These are phyloP conservation scores for Callimorpha dominula DNA, from an alignment of 2,888 invertebrate species.

Conservation along the genomic window DNA sequence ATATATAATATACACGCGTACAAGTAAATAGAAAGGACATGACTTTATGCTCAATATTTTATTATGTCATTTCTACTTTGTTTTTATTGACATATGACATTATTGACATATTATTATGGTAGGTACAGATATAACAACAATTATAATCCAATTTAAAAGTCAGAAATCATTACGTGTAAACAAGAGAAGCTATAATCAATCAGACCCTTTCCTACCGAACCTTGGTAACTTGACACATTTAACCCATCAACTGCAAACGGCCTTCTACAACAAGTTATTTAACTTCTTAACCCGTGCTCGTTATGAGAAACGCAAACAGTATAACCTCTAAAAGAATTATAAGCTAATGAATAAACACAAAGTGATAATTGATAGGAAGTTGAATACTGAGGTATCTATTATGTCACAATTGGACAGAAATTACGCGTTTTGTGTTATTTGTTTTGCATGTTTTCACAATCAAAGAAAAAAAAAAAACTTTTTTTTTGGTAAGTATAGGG, in stretches of 20 bases:
- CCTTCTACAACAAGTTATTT: slow-evolving; percentile 20
- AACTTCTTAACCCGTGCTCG: slow-evolving; percentile 13
- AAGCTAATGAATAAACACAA: slow-evolving; percentile 18
- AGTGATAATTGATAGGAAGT: slow-evolving; percentile 19
- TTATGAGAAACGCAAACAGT: slow-evolving; percentile 16
- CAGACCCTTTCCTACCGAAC: slow-evolving; percentile 7
- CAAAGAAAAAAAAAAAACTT: neutral
- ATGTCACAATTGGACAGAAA: neutral
- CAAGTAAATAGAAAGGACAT: no score
- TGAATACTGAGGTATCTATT: slow-evolving; percentile 5
- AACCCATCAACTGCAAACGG: slow-evolving; percentile 19
- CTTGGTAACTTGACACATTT: slow-evolving; percentile 19
- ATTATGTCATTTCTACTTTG: no score
- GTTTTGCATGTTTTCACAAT: neutral
- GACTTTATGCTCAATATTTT: no score
- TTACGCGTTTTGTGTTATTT: neutral
- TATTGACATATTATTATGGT: no score
- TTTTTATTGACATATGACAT: no score
- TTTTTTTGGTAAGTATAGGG: neutral
- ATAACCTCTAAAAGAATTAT: neutral
- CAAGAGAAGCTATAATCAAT: slow-evolving; percentile 8
- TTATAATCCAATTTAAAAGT: slow-evolving; percentile 3
- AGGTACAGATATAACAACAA: no score
- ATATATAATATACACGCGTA: no score
- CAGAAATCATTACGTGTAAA: neutral